A percentile compares a stretch with the other conserved stretches of the same genome.
These are phyloP conservation scores for Erebia palarica DNA, from an alignment of 2,888 invertebrate genomes.

Conservation along the genomic window DNA sequence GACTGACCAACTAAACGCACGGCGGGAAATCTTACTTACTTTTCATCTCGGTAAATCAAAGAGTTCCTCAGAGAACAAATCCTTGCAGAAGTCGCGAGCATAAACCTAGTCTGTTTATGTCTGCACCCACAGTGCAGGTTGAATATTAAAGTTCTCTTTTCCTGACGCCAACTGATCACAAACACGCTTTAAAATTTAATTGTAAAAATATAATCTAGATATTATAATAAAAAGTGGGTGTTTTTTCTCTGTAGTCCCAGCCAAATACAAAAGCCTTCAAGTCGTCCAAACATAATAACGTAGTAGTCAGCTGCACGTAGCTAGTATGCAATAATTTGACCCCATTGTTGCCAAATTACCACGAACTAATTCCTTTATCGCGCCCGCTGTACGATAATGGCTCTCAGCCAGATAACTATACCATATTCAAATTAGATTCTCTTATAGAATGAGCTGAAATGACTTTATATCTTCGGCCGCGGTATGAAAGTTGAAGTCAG, in stretches of 20 bases:
- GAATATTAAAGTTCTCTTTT: too few relatives aligned
- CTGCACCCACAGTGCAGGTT: too few relatives aligned
- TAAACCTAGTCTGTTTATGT: too few relatives aligned
- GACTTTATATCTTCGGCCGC: constrained; percentile 32
- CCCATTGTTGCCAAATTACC: constrained; percentile 40
- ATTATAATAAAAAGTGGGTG: too few relatives aligned
- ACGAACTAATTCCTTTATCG: constrained; percentile 37
- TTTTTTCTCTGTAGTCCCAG: neutral
- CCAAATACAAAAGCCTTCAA: neutral
- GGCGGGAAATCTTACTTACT: too few relatives aligned
- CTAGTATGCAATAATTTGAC: constrained; percentile 19
- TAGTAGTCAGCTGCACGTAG: constrained; percentile 10
- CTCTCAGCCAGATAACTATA: constrained; percentile 32
- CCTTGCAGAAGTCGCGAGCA: too few relatives aligned
- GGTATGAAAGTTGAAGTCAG: constrained; percentile 55
- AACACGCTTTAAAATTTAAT: too few relatives aligned
- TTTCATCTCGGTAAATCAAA: too few relatives aligned
- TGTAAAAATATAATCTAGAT: too few relatives aligned
- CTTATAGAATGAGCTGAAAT: constrained; percentile 19
- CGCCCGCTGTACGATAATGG: constrained; percentile 37
- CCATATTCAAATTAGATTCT: constrained; percentile 37
- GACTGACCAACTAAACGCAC: too few relatives aligned
- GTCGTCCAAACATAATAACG: neutral
- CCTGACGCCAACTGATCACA: too few relatives aligned
- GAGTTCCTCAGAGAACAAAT: too few relatives aligned